phyloP scores from a whole-genome alignment of 1,140 invertebrate genomes.

The Dendrolimus punctatus region DNA sequence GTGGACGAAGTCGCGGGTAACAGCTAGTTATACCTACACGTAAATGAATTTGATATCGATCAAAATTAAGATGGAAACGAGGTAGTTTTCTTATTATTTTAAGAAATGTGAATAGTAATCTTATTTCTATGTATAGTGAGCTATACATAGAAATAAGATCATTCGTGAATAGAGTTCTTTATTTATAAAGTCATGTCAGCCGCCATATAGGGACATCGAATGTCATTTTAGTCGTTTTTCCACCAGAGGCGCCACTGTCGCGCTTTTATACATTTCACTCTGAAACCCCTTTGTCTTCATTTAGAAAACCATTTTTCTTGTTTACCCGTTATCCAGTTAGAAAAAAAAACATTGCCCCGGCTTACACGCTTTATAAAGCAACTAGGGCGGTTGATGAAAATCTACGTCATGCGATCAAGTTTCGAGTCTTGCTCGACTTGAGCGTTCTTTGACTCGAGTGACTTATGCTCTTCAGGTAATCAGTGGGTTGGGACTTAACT shows the following conservation, averaged over 20 bases:
- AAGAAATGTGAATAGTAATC: too few species aligned
- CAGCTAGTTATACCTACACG: too few species aligned
- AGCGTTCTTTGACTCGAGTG: too few species aligned
- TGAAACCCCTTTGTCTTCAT: conserved; percentile 40
- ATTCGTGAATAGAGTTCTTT: background rate
- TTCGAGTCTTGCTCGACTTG: too few species aligned
- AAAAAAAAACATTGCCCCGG: conserved; percentile 18
- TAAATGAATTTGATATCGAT: too few species aligned
- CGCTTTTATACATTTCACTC: conserved; percentile 24
- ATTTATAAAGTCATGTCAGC: conserved; percentile 16
- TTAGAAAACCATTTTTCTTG: conserved; percentile 38
- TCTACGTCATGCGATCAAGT: too few species aligned
- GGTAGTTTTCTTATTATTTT: too few species aligned
- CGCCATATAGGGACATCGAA: conserved; percentile 25
- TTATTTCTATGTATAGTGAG: too few species aligned
- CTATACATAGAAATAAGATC: background rate
- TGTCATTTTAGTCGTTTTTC: conserved; percentile 34
- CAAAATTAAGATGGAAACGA: too few species aligned
- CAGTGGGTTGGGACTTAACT: too few species aligned
- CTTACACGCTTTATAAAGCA: conserved; percentile 7
- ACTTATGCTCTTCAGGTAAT: too few species aligned
- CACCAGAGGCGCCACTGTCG: conserved; percentile 1
- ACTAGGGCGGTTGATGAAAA: background rate
- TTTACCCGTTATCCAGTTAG: conserved; percentile 34
- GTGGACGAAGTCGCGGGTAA: too few species aligned